Evolutionary conservation across 2,888 invertebrate species (phyloP), one percentile per base, ranked within the genome.

Genomic region (Eupithecia inturbata): DNA sequence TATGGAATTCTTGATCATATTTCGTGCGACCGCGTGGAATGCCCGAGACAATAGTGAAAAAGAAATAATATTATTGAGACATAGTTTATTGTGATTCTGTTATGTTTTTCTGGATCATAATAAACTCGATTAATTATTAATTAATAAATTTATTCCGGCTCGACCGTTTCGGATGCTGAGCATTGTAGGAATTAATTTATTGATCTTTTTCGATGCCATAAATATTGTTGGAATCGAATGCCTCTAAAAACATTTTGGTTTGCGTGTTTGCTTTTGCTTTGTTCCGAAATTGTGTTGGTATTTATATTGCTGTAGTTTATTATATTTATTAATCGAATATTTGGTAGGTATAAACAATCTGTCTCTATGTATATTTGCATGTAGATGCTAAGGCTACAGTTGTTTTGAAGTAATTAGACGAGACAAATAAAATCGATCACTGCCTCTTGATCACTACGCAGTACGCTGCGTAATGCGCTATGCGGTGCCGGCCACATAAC

Each of bases 81-180:
- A 87, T 90, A 84, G 79, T 77, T 66, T 75, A 75, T 76, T 75
- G 49, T 70, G n/a, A 66, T 66, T 39, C 64, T 68, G 81, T 82
- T 83, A 78, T 77, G 81, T 84, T 85, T 88, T 87, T 86, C 83
- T 83, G 74, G 49, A 74, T 80, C 81, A 84, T 83, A 84, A 85
- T 86, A 68, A 31, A 28, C 67, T 73, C n/a, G 57, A 64, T 70
- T 89, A 85, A 88, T 90, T 90, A 89, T 88, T 91, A 90, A 91
- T 92, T 91, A 92, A 90, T 90, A 91, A 92, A 91, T 90, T 90
- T 87, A 92, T 92, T 91, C 92, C 91, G 83, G 79, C 81, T 82
- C 83, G 78, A 82, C 82, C 79, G 76, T 79, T 81, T 75, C 78
- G 83, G 84, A 89, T 88, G 82, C 83, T 80, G 75, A 72, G 81